phyloP scores from a whole-genome alignment of 2,797 vertebrate species.

The Chaetophractus vellerosus region DNA sequence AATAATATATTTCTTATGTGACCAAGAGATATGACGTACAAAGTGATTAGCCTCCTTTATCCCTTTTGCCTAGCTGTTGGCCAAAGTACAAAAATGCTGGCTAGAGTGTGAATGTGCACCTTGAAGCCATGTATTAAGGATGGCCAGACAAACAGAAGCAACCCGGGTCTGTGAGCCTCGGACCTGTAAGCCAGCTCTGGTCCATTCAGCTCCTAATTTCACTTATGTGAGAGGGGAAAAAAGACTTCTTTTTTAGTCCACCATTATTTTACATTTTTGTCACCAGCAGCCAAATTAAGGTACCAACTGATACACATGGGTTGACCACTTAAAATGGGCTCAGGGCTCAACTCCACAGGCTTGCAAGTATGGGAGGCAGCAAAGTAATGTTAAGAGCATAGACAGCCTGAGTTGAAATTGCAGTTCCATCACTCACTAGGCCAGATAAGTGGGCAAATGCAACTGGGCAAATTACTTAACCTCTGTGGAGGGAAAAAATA shows the following conservation, averaged over 20 bases:
- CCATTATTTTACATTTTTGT: neutral
- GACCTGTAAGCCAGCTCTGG: neutral
- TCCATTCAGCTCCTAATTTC: neutral
- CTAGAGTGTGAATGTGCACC: neutral
- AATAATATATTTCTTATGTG: slow-evolving; percentile 19
- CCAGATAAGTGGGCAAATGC: neutral
- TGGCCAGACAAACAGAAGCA: neutral
- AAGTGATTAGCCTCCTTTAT: neutral
- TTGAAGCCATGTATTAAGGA: neutral
- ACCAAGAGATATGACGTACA: slow-evolving; percentile 4
- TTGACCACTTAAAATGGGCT: neutral
- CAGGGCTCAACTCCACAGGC: neutral
- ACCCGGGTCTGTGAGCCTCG: neutral
- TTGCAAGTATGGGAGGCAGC: neutral
- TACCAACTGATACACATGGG: neutral
- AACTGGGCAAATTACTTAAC: neutral
- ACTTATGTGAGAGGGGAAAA: neutral
- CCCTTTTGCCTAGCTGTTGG: neutral
- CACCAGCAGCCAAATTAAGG: neutral
- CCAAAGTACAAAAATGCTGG: neutral
- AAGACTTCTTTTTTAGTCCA: neutral
- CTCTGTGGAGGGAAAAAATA: neutral
- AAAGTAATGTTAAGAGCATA: neutral
- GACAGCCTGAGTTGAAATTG: neutral
- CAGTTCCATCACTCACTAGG: neutral